phyloP scores from a whole-genome alignment of 2,888 invertebrate species.

The Latrodectus hesperus region DNA sequence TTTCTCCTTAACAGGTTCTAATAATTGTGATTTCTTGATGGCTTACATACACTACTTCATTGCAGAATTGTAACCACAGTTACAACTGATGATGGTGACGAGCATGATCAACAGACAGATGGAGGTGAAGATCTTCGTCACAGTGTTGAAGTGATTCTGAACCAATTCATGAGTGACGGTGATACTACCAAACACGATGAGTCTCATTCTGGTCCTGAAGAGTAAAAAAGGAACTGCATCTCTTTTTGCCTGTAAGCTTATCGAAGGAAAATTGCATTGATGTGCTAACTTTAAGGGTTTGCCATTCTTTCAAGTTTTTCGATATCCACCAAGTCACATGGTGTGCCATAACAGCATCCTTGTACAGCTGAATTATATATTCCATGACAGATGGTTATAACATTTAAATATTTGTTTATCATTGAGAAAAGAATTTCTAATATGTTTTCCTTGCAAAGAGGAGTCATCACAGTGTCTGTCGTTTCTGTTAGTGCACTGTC shows the following conservation, averaged over 20 bases:
- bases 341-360: conserved; percentile 66
- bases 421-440: conserved; percentile 13
- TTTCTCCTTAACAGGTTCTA: too few species aligned
- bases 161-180: conserved; percentile 53
- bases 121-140: conserved; percentile 45
- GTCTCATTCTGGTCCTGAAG: conserved; percentile 23
- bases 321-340: conserved; percentile 50
- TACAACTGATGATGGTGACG: conserved; percentile 37
- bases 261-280: conserved; percentile 21
- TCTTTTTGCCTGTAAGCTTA: conserved; percentile 37
- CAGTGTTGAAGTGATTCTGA: conserved; percentile 46
- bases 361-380: conserved; percentile 58
- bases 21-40: too few species aligned
- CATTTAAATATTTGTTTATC: conserved; percentile 35
- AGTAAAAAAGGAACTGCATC: conserved; percentile 37
- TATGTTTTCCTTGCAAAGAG: conserved; percentile 16
- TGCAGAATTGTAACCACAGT: conserved; percentile 64
- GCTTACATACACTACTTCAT: not conserved
- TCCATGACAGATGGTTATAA: conserved; percentile 43
- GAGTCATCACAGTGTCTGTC: conserved; percentile 50
- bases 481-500: conserved; percentile 66
- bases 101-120: conserved; percentile 32
- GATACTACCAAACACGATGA: conserved; percentile 24
- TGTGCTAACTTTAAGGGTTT: conserved; percentile 25
- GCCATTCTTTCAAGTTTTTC: conserved; percentile 43